These are phyloP conservation scores for Netelia virgata DNA, from an alignment of 2,888 invertebrate species.

Conservation along the genomic window DNA sequence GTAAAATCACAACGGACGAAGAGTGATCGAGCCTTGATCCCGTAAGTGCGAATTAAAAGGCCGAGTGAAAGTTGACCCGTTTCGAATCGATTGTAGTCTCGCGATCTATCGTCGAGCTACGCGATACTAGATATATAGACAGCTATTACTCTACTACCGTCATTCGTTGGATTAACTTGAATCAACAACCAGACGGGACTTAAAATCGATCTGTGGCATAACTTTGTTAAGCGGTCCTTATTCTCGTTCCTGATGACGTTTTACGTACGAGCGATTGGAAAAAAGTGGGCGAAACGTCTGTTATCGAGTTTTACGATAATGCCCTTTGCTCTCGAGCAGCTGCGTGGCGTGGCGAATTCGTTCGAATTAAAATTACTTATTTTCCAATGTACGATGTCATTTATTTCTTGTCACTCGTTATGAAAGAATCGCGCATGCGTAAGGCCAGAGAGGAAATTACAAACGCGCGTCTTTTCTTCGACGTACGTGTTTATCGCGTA, in stretches of 20 bases:
- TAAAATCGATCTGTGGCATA: conserved; percentile 12
- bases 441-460: neutral
- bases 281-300: neutral
- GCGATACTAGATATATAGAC: conserved; percentile 1
- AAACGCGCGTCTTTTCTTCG: neutral
- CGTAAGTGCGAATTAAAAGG: conserved; percentile 64
- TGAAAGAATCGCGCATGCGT: conserved; percentile 17
- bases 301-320: conserved; percentile 31
- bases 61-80: conserved; percentile 68
- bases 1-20: conserved; percentile 4
- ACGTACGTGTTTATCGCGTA: neutral
- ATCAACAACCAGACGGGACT: conserved; percentile 45
- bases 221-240: neutral
- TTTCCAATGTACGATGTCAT: neutral
- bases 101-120: conserved; percentile 23
- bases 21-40: conserved; percentile 59
- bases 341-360: neutral
- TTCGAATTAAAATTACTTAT: conserved; percentile 12
- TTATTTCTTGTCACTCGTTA: neutral
- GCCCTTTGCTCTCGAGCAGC: conserved; percentile 29
- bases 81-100: conserved; percentile 62
- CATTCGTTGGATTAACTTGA: conserved; percentile 28
- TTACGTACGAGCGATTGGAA: conserved; percentile 23
- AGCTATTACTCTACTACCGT: neutral
- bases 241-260: neutral